Base-by-base conservation (phyloP, 2,113 vertebrate genomes). In the Sinocyclocheilus maitianheensis region DNA sequence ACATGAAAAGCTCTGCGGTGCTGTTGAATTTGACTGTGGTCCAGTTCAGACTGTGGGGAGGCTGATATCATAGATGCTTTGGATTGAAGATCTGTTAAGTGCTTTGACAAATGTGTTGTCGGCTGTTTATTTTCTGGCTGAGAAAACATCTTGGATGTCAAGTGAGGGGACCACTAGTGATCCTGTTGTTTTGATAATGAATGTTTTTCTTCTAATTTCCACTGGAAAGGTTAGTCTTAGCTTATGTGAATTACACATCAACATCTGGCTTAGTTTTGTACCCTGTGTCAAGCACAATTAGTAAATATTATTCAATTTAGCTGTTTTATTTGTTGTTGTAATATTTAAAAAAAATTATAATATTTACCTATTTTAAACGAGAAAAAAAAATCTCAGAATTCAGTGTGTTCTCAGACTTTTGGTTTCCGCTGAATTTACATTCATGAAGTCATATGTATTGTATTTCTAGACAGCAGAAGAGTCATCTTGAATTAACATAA, bases 101-200 rank as follows among this genome's bases (percentile, higher is more conserved):
- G 76, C 58, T 76, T 65, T 80, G 77, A 86, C 74, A 78, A 86
- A 81, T 81, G 81, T 76, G 46, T 74, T 55, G 58, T 40, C 72
- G n/a, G 16, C 43, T 37, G 46, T 79, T 55, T 75, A 40, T 75
- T 60, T 81, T 78, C 74, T 86, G 40, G 37, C 83, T n/a, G n/a
- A 88, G 46, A 84, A 84, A 83, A 46, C 60, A 72, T 80, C 60
- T 69, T 80, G 67, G 67, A 83, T 71, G 5, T 82, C 78, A 82
- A 79, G 34, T 46, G 67, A 13, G 12, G 62, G 16, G 22, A 85
- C 3, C 16, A 58, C 30, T 26, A n/a, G 67, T 9, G 60, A 74
- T 88, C 63, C 78, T 40, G n/a, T 55, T 75, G 26, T 7, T 48
- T 34, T 51, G 37, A 88, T 85, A 14, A 83, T 34, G 3, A 26